Base-by-base conservation (phyloP, 2,113 vertebrate species). In the Marmota flaviventris region DNA sequence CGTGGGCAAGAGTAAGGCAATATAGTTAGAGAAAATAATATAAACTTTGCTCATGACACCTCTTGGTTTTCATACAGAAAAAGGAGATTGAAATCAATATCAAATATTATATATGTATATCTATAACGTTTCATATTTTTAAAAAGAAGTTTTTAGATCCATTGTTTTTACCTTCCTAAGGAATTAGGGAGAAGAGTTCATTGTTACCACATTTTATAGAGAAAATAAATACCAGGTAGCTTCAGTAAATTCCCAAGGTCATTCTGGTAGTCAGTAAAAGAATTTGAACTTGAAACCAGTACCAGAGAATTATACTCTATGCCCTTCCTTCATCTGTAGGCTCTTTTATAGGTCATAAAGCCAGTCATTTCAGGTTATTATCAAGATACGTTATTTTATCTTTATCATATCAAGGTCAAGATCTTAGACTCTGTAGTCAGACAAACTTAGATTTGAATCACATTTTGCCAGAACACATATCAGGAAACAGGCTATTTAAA, bases 1-100 rank as follows among this genome's bases (percentile, higher is more conserved):
- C 1, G 48, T 96, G 93, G 98, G 96, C 84, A 48, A 85, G 61
- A 27, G 32, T 63, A 67, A 93, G 73, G 95, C 90, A 92, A 82
- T 78, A 65, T 29, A 75, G 77, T 90, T 77, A 77, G 73, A 39
- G 39, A 53, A 92, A 92, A 94, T 93, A 92, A 79, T 75, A 27
- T 25, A 75, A 95, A 63, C 39, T 93, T 86, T 77, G 45, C 89
- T 96, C 56, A 58, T 51, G 51, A 69, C 5, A 77, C 25, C 37
- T 82, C 77, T 81, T 86, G n/a, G 24, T 95, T 96, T 94, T 67
- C 81, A 39, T 18, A 37, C 14, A 87, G 34, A 53, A 37, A 94
- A 87, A 87, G 72, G 48, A 95, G 25, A 18, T 92, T 75, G 63
- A 73, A 75, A 89, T 76, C 20, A 69, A 63, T 12, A 85, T 65